These are phyloP conservation scores for Heterocephalus glaber DNA, from an alignment of 2,113 vertebrate genomes.

Conservation along the genomic window DNA sequence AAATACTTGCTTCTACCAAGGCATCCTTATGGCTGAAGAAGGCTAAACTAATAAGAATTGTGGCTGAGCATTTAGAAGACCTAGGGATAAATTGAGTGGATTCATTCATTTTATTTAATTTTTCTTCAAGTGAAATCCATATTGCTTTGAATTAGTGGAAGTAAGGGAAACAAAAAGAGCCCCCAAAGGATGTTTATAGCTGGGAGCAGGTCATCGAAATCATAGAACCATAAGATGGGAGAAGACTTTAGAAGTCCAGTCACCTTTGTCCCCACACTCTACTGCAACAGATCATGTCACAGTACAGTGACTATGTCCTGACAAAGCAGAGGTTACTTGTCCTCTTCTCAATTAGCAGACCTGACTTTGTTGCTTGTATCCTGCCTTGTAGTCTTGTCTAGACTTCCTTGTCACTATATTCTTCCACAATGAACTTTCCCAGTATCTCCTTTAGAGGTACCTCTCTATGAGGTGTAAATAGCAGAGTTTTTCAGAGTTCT, in stretches of 20 bases:
- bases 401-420: background rate
- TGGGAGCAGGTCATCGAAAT: background rate
- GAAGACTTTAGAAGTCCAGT: background rate
- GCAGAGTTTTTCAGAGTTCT: background rate
- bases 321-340: background rate
- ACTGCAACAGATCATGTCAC: background rate
- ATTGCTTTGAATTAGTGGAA: slow-evolving; percentile 46
- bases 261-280: background rate
- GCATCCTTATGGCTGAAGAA: background rate
- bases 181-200: background rate
- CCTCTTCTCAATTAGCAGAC: background rate
- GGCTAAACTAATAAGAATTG: background rate
- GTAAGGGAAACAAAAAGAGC: background rate
- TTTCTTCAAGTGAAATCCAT: background rate
- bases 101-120: background rate
- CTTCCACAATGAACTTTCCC: background rate
- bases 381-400: background rate
- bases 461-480: background rate
- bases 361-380: background rate
- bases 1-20: background rate
- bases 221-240: background rate
- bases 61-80: background rate
- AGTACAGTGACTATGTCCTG: background rate
- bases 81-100: background rate
- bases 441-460: background rate